Conservation (phyloP, 2,888 invertebrate genomes). For the Melipona beecheii region DNA sequence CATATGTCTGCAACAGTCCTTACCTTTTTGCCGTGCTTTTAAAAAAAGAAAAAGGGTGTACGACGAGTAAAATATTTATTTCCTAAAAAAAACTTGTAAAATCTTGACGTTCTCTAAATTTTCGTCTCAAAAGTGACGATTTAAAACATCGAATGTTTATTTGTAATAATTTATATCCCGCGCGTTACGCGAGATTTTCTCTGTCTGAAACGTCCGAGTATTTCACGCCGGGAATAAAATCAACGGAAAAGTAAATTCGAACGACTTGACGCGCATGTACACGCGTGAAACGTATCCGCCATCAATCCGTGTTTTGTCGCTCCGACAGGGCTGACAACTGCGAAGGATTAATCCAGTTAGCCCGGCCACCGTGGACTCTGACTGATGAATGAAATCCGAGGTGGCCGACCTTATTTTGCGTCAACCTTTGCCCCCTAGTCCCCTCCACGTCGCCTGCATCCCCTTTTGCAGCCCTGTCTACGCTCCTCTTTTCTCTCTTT, state of each 20-base stretch:
- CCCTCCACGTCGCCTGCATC: constrained; percentile 43
- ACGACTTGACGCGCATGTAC: too few species aligned
- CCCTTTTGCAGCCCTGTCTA: constrained; percentile 25
- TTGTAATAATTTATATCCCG: too few species aligned
- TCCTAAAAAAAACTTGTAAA: too few species aligned
- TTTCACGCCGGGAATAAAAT: not conserved
- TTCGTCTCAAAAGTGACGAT: too few species aligned
- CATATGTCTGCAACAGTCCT: too few species aligned
- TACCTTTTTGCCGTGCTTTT: too few species aligned
- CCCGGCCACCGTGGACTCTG: constrained; percentile 66
- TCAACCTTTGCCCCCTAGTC: constrained; percentile 54
- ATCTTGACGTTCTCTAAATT: too few species aligned
- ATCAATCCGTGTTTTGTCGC: constrained; percentile 43
- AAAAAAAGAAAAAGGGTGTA: too few species aligned
- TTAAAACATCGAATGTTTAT: too few species aligned
- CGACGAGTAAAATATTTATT: too few species aligned
- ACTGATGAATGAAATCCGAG: constrained; percentile 79
- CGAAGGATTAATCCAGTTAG: constrained; percentile 65
- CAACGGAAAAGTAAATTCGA: not conserved
- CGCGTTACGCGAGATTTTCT: too few species aligned
- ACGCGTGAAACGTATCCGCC: not conserved
- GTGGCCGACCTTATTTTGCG: constrained; percentile 78
- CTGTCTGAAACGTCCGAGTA: not conserved
- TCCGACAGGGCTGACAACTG: constrained; percentile 41
- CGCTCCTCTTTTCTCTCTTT: not conserved